Base-by-base conservation (phyloP, 2,888 invertebrate genomes). In the Imbricaverruca yamaguchii region DNA sequence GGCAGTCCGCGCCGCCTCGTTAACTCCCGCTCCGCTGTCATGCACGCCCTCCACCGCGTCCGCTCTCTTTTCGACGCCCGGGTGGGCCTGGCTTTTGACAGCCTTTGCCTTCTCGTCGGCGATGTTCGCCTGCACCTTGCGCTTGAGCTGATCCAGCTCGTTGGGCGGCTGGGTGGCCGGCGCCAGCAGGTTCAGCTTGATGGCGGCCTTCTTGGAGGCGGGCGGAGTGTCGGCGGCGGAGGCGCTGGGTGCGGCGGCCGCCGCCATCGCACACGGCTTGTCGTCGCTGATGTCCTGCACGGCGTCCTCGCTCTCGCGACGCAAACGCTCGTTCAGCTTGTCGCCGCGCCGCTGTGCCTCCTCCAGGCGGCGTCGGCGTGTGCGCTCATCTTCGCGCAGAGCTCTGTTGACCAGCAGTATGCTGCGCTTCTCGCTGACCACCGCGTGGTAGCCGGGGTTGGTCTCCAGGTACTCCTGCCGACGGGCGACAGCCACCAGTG, bases 381-480 rank as follows among this genome's bases (percentile, higher is more conserved):
- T 56, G 23, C 23, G 57, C 79, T 57, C 23, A 23, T 57, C 7
- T 57, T 79, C 23, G 57, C 15, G 13, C 57, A 2, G 0, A 57
- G 57, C 56, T 4, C 12, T 18, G 21, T 57, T 9, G 13, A 56
- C 7, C 57, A 57, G 57, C 57, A 79, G 79, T 6, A 25, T 57
- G 8, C 56, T 57, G 23, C 79, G 56, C 4, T 11, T 57, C 57
- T 79, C 79, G n/a, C 79, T 11, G 13, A 79, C 25, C 23, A 56
- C 25, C 21, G 79, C 79, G 57, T 59, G 57, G 57, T 79, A 95
- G 85, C 93, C 93, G 0, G 94, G 94, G 88, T 94, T 94, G 87
- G 93, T 92, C 83, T 93, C 92, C 25, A 93, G 91, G 86, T 93
- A 94, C 85, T 91, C 91, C 94, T 95, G 86, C 56, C 12, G 67